Base-by-base conservation (phyloP, 2,888 invertebrate genomes). In the Chaitophorus viminalis region DNA sequence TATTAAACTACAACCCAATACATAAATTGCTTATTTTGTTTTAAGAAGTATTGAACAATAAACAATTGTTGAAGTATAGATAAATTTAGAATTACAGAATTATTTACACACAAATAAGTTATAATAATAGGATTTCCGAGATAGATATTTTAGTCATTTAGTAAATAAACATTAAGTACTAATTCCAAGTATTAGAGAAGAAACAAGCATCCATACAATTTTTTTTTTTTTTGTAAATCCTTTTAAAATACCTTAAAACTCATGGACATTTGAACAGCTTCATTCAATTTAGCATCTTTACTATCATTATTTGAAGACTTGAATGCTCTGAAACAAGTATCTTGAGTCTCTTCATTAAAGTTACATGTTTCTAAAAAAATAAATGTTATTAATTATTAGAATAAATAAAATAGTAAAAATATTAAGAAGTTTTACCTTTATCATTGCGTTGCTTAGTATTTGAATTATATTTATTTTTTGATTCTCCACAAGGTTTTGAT, bases 401-500 rank as follows among this genome's bases (percentile, higher is more conserved):
- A 78, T 33, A 77, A 11, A 3, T 75, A 33, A n/a, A 17, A 21
- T 9, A 0, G 3, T 11, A 74, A 54, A 18, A 70, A 36, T n/a
- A 39, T n/a, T n/a, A n/a, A 77, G 52, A 76, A 31, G 9, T 70
- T 25, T 31, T 75, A 87, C 87, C 87, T 75, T 87, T 87, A 65
- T 87, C 87, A 74, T 33, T 85, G 18, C 81, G 81, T 11, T 86
- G 86, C 14, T 87, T 87, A n/a, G 81, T 74, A 46, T 81, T 87
- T n/a, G 87, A 87, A 21, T 31, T 74, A 87, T 87, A 87, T 79
- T 87, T 87, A 74, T 87, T 87, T 87, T 87, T 87, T n/a, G 87
- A 81, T 75, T 87, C 87, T 70, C 87, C 87, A 33, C 74, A 65
- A 0, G 87, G 87, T 75, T 87, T 87, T 31, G 87, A 87, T 81